phyloP scores from a whole-genome alignment of 2,888 invertebrate species.

The Netelia inedita region DNA sequence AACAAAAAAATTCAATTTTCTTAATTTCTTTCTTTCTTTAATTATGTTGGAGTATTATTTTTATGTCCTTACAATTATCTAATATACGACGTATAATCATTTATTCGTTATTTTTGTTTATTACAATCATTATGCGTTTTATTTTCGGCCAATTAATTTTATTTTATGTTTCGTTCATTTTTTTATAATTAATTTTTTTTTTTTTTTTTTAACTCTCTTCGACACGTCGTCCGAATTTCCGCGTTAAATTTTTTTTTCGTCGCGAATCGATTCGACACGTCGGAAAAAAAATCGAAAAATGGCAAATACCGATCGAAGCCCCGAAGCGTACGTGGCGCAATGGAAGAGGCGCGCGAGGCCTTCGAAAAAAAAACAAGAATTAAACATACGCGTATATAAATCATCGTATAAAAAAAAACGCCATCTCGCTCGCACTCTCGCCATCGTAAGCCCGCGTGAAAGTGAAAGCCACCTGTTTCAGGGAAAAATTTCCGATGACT shows the following conservation, averaged over 20 bases:
- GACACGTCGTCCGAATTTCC: too few relatives aligned
- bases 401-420: constrained; percentile 11
- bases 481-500: constrained; percentile 58
- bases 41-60: too few relatives aligned
- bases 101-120: too few relatives aligned
- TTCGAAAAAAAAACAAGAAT: constrained; percentile 51
- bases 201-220: too few relatives aligned
- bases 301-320: constrained; percentile 62
- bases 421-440: constrained; percentile 49
- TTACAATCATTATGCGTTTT: too few relatives aligned
- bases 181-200: too few relatives aligned
- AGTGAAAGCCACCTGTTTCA: constrained; percentile 70
- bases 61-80: too few relatives aligned
- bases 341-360: constrained; percentile 51
- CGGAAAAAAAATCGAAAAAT: not conserved
- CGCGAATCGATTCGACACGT: not conserved
- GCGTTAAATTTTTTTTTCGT: not conserved
- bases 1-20: too few relatives aligned
- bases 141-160: too few relatives aligned
- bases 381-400: constrained; percentile 6
- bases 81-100: too few relatives aligned
- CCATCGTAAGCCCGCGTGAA: constrained; percentile 46
- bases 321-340: constrained; percentile 58
- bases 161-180: too few relatives aligned
- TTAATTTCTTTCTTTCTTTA: too few relatives aligned